A percentile compares a stretch with the other conserved stretches of the same genome.
These are phyloP conservation scores for Scaptomyza hsui DNA, from an alignment of 1,140 invertebrate species.

Conservation along the genomic window DNA sequence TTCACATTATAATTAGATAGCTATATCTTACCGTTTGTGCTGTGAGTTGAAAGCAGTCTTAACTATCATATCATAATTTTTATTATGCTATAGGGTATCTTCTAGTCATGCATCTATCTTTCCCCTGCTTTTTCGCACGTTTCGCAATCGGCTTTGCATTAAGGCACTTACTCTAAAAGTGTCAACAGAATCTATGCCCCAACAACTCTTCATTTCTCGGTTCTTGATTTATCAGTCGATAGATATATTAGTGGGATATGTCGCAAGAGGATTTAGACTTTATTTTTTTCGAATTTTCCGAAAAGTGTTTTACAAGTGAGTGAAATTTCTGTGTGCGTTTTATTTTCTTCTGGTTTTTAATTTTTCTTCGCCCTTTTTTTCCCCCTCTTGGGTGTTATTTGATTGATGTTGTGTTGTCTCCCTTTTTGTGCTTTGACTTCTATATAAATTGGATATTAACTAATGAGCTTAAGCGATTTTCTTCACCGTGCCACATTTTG, in stretches of 20 bases:
- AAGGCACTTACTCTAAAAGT: constrained; percentile 7
- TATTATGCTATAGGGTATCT: not conserved
- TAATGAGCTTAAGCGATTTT: constrained; percentile 80
- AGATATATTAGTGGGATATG: constrained; percentile 9
- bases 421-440: constrained; percentile 22
- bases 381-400: constrained; percentile 43
- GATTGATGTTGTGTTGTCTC: constrained; percentile 63
- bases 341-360: constrained; percentile 28
- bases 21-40: too few relatives aligned
- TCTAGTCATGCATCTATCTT: not conserved
- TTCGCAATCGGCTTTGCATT: constrained; percentile 29
- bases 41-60: too few relatives aligned
- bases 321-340: constrained; percentile 58
- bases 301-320: constrained; percentile 77
- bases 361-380: constrained; percentile 12
- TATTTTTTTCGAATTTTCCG: constrained; percentile 24
- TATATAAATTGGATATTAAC: constrained; percentile 82
- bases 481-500: constrained; percentile 2
- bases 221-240: constrained; percentile 7
- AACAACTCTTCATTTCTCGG: not conserved
- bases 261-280: constrained; percentile 42
- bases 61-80: too few relatives aligned
- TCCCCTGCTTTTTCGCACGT: constrained; percentile 39
- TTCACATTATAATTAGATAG: too few relatives aligned
- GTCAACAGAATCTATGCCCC: constrained; percentile 32